Evolutionary conservation across 2,113 vertebrate genomes (phyloP).

Genomic region (Petaurus breviceps): DNA sequence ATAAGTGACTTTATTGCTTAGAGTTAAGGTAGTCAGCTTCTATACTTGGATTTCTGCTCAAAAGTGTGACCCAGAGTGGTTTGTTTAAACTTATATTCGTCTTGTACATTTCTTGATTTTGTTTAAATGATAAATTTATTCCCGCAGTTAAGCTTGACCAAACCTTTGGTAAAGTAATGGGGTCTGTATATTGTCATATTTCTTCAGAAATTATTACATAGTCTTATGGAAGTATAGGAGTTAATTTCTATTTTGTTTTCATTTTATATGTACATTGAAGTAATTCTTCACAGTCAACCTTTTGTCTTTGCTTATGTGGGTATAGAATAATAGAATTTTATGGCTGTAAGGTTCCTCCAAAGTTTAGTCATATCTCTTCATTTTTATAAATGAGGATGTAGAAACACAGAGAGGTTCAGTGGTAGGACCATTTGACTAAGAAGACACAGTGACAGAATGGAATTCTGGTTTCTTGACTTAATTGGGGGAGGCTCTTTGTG

Average conservation of each 20-base stretch:
- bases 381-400: background rate
- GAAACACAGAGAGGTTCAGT: background rate
- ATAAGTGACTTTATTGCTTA: background rate
- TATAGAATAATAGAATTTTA: background rate
- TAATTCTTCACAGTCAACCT: background rate
- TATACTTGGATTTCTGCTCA: background rate
- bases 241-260: constrained; percentile 8
- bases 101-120: background rate
- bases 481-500: background rate
- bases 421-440: background rate
- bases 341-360: background rate
- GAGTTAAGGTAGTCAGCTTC: too few relatives aligned
- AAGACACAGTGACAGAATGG: background rate
- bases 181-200: constrained; percentile 8
- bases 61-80: background rate
- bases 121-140: constrained; percentile 48
- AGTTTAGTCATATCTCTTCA: background rate
- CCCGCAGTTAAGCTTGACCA: constrained; percentile 30
- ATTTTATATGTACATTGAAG: background rate
- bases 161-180: background rate
- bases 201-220: background rate
- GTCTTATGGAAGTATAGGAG: background rate
- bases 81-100: background rate
- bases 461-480: background rate
- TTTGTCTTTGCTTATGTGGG: background rate